Percentiles rank a stretch among this genome's conserved stretches.
These are phyloP conservation scores for Hemichromis elongatus DNA, from an alignment of 2,113 vertebrate species.

Conservation along the genomic window DNA sequence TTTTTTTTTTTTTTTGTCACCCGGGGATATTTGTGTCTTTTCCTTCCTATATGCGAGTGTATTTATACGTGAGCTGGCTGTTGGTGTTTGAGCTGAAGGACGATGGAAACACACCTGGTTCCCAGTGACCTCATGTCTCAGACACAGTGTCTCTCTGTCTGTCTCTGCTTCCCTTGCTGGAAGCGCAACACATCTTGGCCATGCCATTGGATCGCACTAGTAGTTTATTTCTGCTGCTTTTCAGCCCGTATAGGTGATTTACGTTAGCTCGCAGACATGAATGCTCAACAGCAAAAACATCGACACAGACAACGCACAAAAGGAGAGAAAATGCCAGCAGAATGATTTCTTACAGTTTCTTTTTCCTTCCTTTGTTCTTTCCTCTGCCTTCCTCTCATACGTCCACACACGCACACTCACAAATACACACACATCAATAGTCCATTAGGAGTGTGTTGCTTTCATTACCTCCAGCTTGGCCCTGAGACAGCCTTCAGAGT, in stretches of 20 bases:
- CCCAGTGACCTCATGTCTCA: constrained; percentile 45
- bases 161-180: constrained; percentile 13
- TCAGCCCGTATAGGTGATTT: constrained; percentile 14
- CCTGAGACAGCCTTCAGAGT: constrained; percentile 61
- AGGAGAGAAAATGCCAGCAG: neutral
- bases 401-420: constrained; percentile 1
- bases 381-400: neutral
- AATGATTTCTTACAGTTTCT: constrained; percentile 31
- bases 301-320: neutral
- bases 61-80: neutral
- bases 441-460: constrained; percentile 66
- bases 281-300: constrained; percentile 12
- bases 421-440: constrained; percentile 53
- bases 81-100: constrained; percentile 17
- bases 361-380: constrained; percentile 38
- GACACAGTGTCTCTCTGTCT: constrained; percentile 33
- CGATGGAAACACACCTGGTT: constrained; percentile 48
- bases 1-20: neutral
- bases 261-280: constrained; percentile 5
- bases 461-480: constrained; percentile 67
- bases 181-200: neutral
- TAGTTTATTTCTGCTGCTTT: constrained; percentile 11
- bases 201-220: constrained; percentile 8
- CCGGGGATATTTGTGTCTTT: constrained; percentile 13
- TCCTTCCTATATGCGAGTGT: neutral